These are phyloP conservation scores for Porites rus DNA, from an alignment of 92 coral and sea anemone genomes.

Conservation along the genomic window DNA sequence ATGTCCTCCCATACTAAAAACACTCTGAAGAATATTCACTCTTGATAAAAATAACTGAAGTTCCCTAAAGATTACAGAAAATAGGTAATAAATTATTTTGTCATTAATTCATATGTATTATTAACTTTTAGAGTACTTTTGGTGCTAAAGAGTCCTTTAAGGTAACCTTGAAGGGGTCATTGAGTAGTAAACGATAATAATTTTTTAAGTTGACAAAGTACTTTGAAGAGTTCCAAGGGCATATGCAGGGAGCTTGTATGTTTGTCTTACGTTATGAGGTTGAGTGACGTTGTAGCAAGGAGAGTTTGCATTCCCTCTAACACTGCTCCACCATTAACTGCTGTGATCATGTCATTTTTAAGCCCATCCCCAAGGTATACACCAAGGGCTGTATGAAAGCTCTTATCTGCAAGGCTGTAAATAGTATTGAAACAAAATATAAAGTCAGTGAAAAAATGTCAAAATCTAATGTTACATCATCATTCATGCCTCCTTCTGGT, in stretches of 20 bases:
- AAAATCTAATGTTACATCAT: neutral
- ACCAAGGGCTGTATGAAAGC: conserved; percentile 62
- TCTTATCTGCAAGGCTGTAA: conserved; percentile 60
- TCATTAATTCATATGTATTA: too few relatives aligned
- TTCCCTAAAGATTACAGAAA: conserved; percentile 48
- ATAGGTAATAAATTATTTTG: neutral
- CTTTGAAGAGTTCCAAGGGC: neutral
- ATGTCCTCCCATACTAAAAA: conserved; percentile 49
- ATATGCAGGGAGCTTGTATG: too few relatives aligned
- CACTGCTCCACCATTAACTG: conserved; percentile 60
- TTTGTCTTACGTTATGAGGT: conserved; percentile 34
- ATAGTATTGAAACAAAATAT: neutral
- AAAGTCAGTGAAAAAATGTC: neutral
- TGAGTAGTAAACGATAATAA: too few relatives aligned
- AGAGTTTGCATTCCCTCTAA: conserved; percentile 76
- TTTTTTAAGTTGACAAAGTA: neutral
- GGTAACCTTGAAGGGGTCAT: too few relatives aligned
- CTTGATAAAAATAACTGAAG: conserved; percentile 64
- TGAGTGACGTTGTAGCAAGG: conserved; percentile 59
- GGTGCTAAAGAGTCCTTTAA: too few relatives aligned
- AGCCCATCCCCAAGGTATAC: conserved; percentile 80
- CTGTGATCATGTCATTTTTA: conserved; percentile 70
- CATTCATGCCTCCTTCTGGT: too few relatives aligned
- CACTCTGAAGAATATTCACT: conserved; percentile 67
- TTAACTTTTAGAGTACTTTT: too few relatives aligned